Conservation (phyloP, 2,113 vertebrate genomes). For the Callithrix jacchus region DNA sequence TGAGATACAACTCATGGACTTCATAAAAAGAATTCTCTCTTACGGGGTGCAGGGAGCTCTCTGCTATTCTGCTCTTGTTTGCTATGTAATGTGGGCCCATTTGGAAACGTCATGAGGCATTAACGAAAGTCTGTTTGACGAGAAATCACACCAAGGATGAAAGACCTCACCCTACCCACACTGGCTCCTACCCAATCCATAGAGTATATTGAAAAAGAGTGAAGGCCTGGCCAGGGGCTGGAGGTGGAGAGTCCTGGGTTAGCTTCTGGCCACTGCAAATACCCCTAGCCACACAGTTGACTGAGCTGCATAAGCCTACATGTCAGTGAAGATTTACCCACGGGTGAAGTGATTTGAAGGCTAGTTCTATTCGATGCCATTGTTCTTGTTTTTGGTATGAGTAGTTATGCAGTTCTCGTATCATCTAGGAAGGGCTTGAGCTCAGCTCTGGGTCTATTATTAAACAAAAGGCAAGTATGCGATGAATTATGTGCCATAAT, state of each 20-base stretch:
- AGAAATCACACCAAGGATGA: neutral
- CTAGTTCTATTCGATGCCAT: neutral
- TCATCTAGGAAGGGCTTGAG: neutral
- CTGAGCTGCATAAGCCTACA: neutral
- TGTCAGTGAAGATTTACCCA: neutral
- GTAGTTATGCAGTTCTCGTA: neutral
- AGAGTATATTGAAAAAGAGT: neutral
- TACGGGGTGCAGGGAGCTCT: neutral
- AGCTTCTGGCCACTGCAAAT: neutral
- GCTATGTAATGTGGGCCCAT: neutral
- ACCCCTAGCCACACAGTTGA: rapidly evolving
- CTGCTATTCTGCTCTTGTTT: neutral
- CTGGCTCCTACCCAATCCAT: neutral
- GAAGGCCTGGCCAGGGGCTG: neutral
- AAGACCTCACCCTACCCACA: neutral
- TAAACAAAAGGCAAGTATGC: neutral
- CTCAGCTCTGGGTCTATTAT: neutral
- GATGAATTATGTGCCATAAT: neutral
- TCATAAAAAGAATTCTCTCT: neutral
- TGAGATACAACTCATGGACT: neutral
- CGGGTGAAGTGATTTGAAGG: neutral
- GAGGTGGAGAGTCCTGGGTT: neutral
- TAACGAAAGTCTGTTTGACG: neutral
- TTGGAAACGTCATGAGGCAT: neutral
- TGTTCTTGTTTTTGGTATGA: neutral